Base-by-base conservation (phyloP, 2,797 vertebrate species). In the Lutra lutra region DNA sequence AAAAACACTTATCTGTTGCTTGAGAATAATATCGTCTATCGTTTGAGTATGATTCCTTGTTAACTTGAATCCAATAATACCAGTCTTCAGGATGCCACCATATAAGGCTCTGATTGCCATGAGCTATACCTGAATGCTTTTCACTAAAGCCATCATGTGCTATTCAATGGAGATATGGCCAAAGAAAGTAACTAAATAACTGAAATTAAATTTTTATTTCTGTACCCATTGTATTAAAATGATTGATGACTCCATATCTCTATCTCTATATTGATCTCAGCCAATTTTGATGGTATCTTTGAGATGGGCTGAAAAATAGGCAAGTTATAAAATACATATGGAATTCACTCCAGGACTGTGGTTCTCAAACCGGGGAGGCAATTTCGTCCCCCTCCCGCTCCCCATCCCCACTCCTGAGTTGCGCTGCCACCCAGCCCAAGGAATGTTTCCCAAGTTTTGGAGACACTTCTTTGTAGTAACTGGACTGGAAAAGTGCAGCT, bases 351-450 rank as follows among this genome's bases (percentile, higher is more conserved):
- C 5, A 72, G 8, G 21, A 38, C 23, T 35, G 0, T 48, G 7
- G 10, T 64, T 78, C 20, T 93, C 23, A 54, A n/a, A 12, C n/a
- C 10, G 27, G 18, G 56, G 17, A 89, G 10, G 18, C 21, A 40
- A 3, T 51, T 86, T 58, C 80, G 12, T 21, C 2, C 5, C 6
- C 62, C 13, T 12, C 27, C 25, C 0, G 1, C 62, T 14, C 62
- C 0, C 1, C 12, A 48, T 3, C 48, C 17, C 51, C 51, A 48
- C 48, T 9, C 51, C 5, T 15, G 15, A 54, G 51, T 18, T 54
- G 15, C 0, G 1, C 51, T 18, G 51, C 51, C 51, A 54, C 58
- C 25, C 3, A 4, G 14, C 23, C 8, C 0, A 13, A 4, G 21
- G 64, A 64, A 18, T 11, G 40, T 48, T 17, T 60, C 7, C 3